Percentiles rank a stretch among this genome's conserved stretches.
These are phyloP conservation scores for Argyresthia goedartella DNA, from an alignment of 2,888 invertebrate genomes.

Conservation along the genomic window DNA sequence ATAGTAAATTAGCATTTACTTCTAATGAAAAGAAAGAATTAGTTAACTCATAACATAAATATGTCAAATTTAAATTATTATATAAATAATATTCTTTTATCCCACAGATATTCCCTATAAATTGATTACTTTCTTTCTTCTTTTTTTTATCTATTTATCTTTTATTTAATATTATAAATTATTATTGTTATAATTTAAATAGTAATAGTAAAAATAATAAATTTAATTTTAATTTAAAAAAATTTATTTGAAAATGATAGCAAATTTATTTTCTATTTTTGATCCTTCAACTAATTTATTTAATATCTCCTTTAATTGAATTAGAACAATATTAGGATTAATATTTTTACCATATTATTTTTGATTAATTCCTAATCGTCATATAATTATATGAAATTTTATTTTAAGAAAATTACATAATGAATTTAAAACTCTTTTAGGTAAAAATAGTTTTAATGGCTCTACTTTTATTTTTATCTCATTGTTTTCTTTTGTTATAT, in stretches of 20 bases:
- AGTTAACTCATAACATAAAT: constrained; percentile 64
- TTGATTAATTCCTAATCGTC: constrained; percentile 69
- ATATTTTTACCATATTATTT: constrained; percentile 62
- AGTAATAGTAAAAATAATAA: constrained; percentile 23
- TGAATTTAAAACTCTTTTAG: constrained; percentile 72
- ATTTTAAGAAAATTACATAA: constrained; percentile 54
- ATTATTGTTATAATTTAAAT: constrained; percentile 45
- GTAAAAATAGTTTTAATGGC: constrained; percentile 48
- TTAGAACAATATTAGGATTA: constrained; percentile 64
- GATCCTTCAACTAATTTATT: constrained; percentile 70
- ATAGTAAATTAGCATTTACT: constrained; percentile 75
- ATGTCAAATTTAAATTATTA: constrained; percentile 78
- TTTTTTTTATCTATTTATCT: constrained; percentile 48
- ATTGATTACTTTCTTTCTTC: constrained; percentile 59
- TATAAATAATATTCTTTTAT: constrained; percentile 72
- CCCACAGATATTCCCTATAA: constrained; percentile 77
- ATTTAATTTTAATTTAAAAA: constrained; percentile 19
- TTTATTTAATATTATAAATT: constrained; percentile 65
- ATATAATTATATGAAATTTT: constrained; percentile 56
- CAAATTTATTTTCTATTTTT: constrained; percentile 77
- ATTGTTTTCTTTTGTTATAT: constrained; percentile 71
- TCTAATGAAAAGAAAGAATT: constrained; percentile 73
- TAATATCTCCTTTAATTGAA: constrained; percentile 71
- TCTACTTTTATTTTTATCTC: constrained; percentile 69
- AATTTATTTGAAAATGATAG: constrained; percentile 74